Conservation (phyloP, 2,113 vertebrate genomes). For the Pitta sordida region DNA sequence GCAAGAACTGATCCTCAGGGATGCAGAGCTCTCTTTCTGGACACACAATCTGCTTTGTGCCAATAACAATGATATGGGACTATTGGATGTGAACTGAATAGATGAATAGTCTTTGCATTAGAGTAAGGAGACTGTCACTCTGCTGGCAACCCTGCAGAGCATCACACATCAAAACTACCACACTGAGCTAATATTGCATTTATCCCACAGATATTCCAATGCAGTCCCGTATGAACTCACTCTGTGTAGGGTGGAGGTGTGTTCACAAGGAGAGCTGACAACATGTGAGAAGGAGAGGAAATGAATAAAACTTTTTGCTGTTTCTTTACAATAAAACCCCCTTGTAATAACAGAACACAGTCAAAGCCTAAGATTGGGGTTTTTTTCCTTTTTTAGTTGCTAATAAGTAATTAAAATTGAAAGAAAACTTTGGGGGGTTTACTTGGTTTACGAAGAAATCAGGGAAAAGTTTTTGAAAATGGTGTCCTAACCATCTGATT, state of each 20-base stretch:
- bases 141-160: constrained; percentile 60
- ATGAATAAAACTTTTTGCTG: constrained; percentile 43
- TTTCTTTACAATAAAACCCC: background rate
- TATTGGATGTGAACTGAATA: constrained; percentile 44
- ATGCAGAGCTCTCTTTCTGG: background rate
- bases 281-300: constrained; percentile 51
- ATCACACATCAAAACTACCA: constrained; percentile 60
- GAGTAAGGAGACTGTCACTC: constrained; percentile 51
- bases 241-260: background rate
- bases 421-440: fast-evolving
- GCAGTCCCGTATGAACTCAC: constrained; percentile 20
- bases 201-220: constrained; percentile 50
- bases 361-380: background rate
- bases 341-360: constrained; percentile 28
- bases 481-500: background rate
- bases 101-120: constrained; percentile 59
- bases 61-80: constrained; percentile 33
- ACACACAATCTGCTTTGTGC: constrained; percentile 4
- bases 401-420: background rate
- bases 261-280: constrained; percentile 23
- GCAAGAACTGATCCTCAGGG: background rate
- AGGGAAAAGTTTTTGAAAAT: background rate
- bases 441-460: background rate
- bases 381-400: fast-evolving
- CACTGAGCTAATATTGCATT: constrained; percentile 61